Evolutionary conservation across 2,113 vertebrate genomes (phyloP), one percentile per base, ranked within the genome.

Genomic region (Lophius piscatorius): DNA sequence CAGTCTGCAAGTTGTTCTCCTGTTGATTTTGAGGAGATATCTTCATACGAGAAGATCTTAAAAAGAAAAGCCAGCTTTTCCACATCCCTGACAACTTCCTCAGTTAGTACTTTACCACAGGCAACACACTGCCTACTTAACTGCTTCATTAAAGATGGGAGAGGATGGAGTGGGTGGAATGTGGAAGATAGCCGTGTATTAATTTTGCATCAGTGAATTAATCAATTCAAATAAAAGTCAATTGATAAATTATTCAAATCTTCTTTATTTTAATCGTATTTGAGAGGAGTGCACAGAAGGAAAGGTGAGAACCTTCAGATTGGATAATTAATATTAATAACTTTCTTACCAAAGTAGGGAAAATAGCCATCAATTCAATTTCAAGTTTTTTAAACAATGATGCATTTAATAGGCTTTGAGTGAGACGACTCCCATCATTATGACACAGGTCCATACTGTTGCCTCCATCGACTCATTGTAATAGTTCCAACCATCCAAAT

Each of bases 251-350:
- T 93, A 95, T 94, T 97, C 89, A 90, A 38, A 34, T 58, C 63
- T 94, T 92, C 93, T 60, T n/a, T n/a, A n/a, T 50, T 64, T 92
- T 93, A 70, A 74, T 82, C 69, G 61, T 79, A 50, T 84, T 90
- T 78, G 64, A 78, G 76, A 66, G 47, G 38, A 73, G 77, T 70
- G 60, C 35, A 17, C 70, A 84, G 88, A 92, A 90, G 47, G 50
- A 82, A 82, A 89, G 84, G 84, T 87, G 81, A 88, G 73, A 64
- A 71, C 72, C 68, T 87, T 82, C 89, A 91, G 92, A 94, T 92
- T 83, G 88, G 81, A 88, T 91, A 82, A 95, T 98, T 95, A 95
- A 95, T 95, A 97, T 98, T 95, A 90, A 96, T 95, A 87, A 93
- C 91, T 90, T 92, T 83, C 82, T 92, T 92, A 73, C 93, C 90